These are phyloP conservation scores for Gobiocypris rarus DNA, from an alignment of 2,113 vertebrate species.

Conservation along the genomic window DNA sequence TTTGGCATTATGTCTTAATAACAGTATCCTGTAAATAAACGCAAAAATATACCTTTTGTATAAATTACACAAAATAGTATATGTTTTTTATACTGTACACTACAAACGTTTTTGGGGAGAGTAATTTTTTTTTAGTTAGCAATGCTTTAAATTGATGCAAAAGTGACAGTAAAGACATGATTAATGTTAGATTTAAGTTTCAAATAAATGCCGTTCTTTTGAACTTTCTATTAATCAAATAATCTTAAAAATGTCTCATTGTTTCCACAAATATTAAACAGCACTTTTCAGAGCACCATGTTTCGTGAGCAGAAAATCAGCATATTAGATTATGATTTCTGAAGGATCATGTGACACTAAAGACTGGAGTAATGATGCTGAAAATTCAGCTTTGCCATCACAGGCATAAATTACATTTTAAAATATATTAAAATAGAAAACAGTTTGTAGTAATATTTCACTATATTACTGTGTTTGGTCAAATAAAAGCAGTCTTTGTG, in stretches of 20 bases:
- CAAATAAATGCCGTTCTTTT: background rate
- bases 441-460: too few relatives aligned
- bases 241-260: background rate
- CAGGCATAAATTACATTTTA: too few relatives aligned
- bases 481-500: too few relatives aligned
- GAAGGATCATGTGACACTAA: background rate
- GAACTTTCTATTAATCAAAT: background rate
- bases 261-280: background rate
- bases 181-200: background rate
- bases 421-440: too few relatives aligned
- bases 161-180: background rate
- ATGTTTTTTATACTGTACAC: background rate
- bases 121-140: background rate
- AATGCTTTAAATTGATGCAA: background rate
- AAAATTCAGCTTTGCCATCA: background rate
- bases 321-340: background rate
- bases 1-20: background rate
- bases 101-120: background rate
- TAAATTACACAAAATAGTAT: background rate
- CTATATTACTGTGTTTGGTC: too few relatives aligned
- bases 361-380: background rate
- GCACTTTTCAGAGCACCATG: background rate
- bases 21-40: background rate
- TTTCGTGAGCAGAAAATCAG: background rate
- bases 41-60: background rate